phyloP scores from a whole-genome alignment of 2,888 invertebrate species.

The Idaea straminata region DNA sequence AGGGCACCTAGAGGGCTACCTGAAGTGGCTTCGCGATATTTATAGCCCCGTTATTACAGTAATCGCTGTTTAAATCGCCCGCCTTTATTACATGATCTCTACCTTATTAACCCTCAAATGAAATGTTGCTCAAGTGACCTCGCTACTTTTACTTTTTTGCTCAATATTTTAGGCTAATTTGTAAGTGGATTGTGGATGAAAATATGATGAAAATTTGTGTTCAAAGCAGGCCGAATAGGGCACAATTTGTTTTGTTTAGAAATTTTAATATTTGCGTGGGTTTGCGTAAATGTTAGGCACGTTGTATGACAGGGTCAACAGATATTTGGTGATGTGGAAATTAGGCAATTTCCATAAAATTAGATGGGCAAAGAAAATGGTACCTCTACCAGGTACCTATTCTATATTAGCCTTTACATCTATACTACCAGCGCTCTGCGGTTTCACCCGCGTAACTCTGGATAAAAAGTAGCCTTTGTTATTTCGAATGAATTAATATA shows the following conservation, averaged over 20 bases:
- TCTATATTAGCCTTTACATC: too few species aligned
- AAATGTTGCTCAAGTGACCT: slow-evolving; percentile 44
- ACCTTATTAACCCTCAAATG: slow-evolving; percentile 51
- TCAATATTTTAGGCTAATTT: slow-evolving; percentile 14
- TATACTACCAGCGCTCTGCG: too few species aligned
- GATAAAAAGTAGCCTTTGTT: too few species aligned
- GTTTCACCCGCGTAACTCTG: too few species aligned
- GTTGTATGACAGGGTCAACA: too few species aligned
- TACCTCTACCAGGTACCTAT: too few species aligned
- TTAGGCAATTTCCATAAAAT: too few species aligned
- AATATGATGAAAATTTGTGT: slow-evolving; percentile 9
- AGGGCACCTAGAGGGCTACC: slow-evolving; percentile 46
- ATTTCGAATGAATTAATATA: too few species aligned
- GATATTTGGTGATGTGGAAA: too few species aligned
- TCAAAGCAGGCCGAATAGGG: background rate
- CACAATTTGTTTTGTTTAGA: slow-evolving; percentile 1
- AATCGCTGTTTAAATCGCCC: slow-evolving; percentile 68
- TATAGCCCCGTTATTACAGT: slow-evolving; percentile 71
- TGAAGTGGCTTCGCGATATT: slow-evolving; percentile 68
- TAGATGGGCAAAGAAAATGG: too few species aligned
- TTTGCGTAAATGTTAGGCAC: background rate
- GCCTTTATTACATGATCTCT: slow-evolving; percentile 65
- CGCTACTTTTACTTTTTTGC: slow-evolving; percentile 26
- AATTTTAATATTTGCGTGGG: background rate
- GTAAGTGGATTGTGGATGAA: background rate